A percentile compares a stretch with the other conserved stretches of the same genome.
These are phyloP conservation scores for Himalopsyche kuldschensis DNA, from an alignment of 2,888 invertebrate genomes.

Conservation along the genomic window DNA sequence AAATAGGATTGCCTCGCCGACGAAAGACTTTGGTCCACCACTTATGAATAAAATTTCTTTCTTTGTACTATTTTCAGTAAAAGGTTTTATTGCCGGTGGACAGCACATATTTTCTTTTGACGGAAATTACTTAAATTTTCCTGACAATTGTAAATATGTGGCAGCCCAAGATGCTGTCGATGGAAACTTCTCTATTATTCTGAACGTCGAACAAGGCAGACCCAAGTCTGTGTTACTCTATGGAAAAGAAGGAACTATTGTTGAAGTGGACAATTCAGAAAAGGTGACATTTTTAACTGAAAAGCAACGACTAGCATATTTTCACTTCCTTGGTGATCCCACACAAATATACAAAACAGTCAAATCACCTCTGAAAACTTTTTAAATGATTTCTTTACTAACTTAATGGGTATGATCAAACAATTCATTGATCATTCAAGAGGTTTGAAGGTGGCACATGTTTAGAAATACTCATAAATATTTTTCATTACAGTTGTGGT, in stretches of 20 bases:
- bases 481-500: no score
- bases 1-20: no score
- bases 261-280: constrained; percentile 67
- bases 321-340: no score
- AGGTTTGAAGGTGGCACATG: no score
- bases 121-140: constrained; percentile 75
- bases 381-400: no score
- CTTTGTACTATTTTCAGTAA: constrained; percentile 53
- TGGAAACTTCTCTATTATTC: constrained; percentile 81
- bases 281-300: constrained; percentile 50
- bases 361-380: no score
- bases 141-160: constrained; percentile 81
- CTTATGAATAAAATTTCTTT: not conserved
- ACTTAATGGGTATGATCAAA: no score
- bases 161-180: constrained; percentile 83
- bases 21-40: no score
- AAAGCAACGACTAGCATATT: no score
- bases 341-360: no score
- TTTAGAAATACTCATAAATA: no score
- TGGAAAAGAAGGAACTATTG: constrained; percentile 67
- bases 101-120: constrained; percentile 89
- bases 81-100: constrained; percentile 73
- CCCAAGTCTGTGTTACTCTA: constrained; percentile 71
- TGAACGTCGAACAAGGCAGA: constrained; percentile 67
- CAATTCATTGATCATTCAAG: no score